Evolutionary conservation across 2,797 vertebrate species (phyloP).

Genomic region (Gallirallus australis): DNA sequence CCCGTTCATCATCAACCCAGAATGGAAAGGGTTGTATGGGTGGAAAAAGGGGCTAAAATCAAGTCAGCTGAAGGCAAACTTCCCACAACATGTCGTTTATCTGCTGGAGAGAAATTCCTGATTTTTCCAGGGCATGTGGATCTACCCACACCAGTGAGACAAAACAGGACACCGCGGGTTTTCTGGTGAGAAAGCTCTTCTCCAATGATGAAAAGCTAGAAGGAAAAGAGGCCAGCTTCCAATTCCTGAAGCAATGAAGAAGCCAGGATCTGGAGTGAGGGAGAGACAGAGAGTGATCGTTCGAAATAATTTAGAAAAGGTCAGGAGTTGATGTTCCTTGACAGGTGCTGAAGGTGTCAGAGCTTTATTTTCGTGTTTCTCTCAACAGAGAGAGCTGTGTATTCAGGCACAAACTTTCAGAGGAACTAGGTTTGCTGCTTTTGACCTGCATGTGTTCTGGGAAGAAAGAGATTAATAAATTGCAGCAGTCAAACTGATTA

Average conservation of each 20-base stretch:
- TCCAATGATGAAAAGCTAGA: background rate
- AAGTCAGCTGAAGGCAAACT: background rate
- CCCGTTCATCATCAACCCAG: background rate
- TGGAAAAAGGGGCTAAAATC: background rate
- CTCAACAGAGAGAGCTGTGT: background rate
- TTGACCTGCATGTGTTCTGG: background rate
- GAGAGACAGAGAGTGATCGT: background rate
- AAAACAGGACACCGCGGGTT: background rate
- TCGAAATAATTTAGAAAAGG: background rate
- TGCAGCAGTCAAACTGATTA: background rate
- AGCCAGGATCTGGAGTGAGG: background rate
- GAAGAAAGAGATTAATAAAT: constrained; percentile 3
- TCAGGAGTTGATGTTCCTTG: background rate
- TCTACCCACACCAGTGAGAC: background rate
- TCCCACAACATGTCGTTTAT: rapidly evolving
- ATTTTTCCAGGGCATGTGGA: background rate
- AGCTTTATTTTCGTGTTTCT: constrained; percentile 18
- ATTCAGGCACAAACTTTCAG: constrained; percentile 6
- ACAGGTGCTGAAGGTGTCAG: background rate
- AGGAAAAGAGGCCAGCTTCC: background rate
- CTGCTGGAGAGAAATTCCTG: background rate
- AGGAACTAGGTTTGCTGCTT: background rate
- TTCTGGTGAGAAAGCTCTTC: background rate
- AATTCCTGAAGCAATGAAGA: background rate
- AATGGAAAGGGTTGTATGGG: background rate